Conservation (phyloP, 2,797 vertebrate genomes). For the Echiichthys vipera region DNA sequence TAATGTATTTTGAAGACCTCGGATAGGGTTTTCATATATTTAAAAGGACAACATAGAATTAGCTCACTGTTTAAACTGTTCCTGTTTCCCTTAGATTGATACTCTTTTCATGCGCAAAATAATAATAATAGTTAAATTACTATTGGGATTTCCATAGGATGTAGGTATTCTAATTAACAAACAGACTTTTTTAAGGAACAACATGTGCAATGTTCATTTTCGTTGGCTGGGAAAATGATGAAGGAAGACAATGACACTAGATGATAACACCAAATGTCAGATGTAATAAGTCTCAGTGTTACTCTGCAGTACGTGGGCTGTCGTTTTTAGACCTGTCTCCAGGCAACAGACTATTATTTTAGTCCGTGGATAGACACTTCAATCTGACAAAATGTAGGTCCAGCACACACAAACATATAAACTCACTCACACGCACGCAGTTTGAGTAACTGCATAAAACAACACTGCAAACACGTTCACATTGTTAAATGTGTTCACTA, state of each 20-base stretch:
- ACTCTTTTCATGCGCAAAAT: not conserved
- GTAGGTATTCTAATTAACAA: constrained; percentile 4
- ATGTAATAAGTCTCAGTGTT: constrained; percentile 70
- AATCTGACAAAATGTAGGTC: too few species aligned
- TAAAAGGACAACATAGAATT: too few species aligned
- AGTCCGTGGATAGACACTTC: constrained; percentile 48
- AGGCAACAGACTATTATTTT: constrained; percentile 71
- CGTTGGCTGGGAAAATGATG: not conserved
- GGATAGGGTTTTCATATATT: not conserved
- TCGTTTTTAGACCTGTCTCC: constrained; percentile 66
- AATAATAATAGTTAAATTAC: not conserved
- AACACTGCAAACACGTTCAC: constrained; percentile 25
- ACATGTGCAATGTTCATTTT: constrained; percentile 17
- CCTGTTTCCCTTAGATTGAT: not conserved
- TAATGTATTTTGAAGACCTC: not conserved
- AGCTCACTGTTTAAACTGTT: not conserved
- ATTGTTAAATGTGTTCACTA: not conserved
- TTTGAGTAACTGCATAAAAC: constrained; percentile 38
- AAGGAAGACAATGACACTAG: constrained; percentile 46
- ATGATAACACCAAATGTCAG: constrained; percentile 70
- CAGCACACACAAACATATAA: too few species aligned
- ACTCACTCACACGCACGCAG: too few species aligned
- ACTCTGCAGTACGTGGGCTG: constrained; percentile 53
- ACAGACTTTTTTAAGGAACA: not conserved
- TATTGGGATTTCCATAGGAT: not conserved